Percentiles rank a stretch among this genome's conserved stretches.
phyloP scores from a whole-genome alignment of 2,113 vertebrate species.

The Anarrhichthys ocellatus region DNA sequence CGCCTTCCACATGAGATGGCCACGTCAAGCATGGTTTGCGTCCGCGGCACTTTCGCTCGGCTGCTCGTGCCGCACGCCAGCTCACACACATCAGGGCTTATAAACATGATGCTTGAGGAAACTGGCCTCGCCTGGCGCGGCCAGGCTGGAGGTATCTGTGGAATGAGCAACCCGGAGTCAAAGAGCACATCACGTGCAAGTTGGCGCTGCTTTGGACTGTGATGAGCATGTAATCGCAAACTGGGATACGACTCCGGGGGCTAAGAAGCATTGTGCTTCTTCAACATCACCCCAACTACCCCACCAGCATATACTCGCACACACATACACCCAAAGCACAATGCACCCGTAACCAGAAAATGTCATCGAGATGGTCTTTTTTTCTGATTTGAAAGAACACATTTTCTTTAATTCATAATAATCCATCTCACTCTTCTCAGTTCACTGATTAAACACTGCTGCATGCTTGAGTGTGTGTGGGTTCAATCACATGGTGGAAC shows the following conservation, averaged over 20 bases:
- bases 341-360: slow-evolving; percentile 49
- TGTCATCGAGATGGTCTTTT: slow-evolving; percentile 51
- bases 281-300: slow-evolving; percentile 11
- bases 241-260: slow-evolving; percentile 34
- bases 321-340: slow-evolving; percentile 9
- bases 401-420: slow-evolving; percentile 31
- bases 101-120: slow-evolving; percentile 71
- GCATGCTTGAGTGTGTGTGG: background rate
- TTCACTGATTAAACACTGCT: slow-evolving; percentile 37
- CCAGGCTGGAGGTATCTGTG: slow-evolving; percentile 57
- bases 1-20: slow-evolving; percentile 81
- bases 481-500: background rate
- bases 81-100: slow-evolving; percentile 73
- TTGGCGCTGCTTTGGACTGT: slow-evolving; percentile 48
- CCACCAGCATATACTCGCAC: slow-evolving; percentile 20
- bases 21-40: slow-evolving; percentile 77
- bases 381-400: slow-evolving; percentile 8
- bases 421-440: slow-evolving; percentile 25
- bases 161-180: slow-evolving; percentile 52
- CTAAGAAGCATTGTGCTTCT: slow-evolving; percentile 29
- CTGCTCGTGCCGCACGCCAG: slow-evolving; percentile 63
- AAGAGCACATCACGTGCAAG: slow-evolving; percentile 49
- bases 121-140: slow-evolving; percentile 39
- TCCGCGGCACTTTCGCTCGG: slow-evolving; percentile 68
- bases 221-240: slow-evolving; percentile 62